Base-by-base conservation (phyloP, 2,888 invertebrate genomes). In the Odontocerum albicorne region DNA sequence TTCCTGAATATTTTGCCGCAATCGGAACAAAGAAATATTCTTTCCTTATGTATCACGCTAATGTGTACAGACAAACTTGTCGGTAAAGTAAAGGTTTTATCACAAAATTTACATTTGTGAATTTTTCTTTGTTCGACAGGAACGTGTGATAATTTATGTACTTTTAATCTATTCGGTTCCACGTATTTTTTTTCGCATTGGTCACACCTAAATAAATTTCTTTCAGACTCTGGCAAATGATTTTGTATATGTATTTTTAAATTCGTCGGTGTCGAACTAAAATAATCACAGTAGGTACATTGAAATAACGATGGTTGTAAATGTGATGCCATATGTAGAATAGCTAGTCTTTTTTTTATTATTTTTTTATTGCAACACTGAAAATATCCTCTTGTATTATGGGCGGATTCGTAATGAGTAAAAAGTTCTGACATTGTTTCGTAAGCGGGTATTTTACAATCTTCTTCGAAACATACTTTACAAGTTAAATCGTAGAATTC, bases 21-120 rank as follows among this genome's bases (percentile, higher is more conserved):
- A 13, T 65, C 63, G 12, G 58, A 58, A 35, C 65, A 65, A 16
- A 65, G 49, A 51, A 62, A 63, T 40, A 33, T 55, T 1, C 13
- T 16, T 4, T 16, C 49, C 3, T 32, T 12, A 31, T 55, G 54
- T 12, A 46, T 22, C 1, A 35, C 15, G 3, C 42, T 13, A 17
- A 55, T 22, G 17, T 55, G 54, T 4, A 27, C 35, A n/a, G 19
- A 20, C 10, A 17, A 40, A 8, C 13, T 15, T 13, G 27, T 43
- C 4, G 43, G 27, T 10, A 46, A 16, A 31, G 20, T 46, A 31
- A 46, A 46, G 32, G 19, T 49, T 22, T 49, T 49, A 6, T 16
- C 17, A 35, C 49, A 49, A 10, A 38, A 17, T 38, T 49, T 33
- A 38, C 49, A 49, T 20, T 49, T 13, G 27, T 35, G 49, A 10